Evolutionary conservation across 1,140 invertebrate genomes (phyloP).

Genomic region (Drosophila mojavensis): DNA sequence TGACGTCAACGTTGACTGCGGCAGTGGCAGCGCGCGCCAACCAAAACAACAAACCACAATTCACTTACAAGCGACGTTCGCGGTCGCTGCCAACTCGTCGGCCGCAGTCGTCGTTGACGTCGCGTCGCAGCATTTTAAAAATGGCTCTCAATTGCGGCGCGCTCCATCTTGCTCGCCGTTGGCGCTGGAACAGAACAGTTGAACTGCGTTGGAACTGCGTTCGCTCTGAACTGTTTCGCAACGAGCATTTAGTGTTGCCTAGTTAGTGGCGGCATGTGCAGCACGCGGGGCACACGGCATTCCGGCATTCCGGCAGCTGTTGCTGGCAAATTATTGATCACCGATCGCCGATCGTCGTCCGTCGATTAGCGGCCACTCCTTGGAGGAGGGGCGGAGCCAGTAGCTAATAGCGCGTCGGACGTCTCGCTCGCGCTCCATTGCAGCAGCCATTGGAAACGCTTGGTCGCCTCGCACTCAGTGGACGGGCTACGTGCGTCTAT

Average conservation of each 20-base stretch:
- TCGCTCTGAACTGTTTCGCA: neutral
- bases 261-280: constrained; percentile 49
- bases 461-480: constrained; percentile 28
- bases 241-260: constrained; percentile 55
- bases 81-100: constrained; percentile 32
- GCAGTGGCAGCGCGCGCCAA: constrained; percentile 55
- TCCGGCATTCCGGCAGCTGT: constrained; percentile 11
- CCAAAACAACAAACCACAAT: constrained; percentile 84
- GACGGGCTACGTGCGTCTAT: constrained; percentile 41
- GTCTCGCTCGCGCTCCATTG: constrained; percentile 3
- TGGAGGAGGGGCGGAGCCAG: constrained; percentile 23
- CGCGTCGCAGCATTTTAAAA: constrained; percentile 25
- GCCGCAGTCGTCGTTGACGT: constrained; percentile 7
- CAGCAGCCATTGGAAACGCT: constrained; percentile 31
- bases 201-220: constrained; percentile 48
- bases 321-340: neutral
- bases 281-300: constrained; percentile 36
- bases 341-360: constrained; percentile 5
- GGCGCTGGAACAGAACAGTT: neutral
- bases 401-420: neutral
- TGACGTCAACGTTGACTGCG: constrained; percentile 21
- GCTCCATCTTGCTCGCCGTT: constrained; percentile 16
- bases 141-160: constrained; percentile 19
- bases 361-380: neutral
- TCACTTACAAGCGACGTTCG: constrained; percentile 73